These are phyloP conservation scores for Heliothis subflexa DNA, from an alignment of 1,140 invertebrate species.

Conservation along the genomic window DNA sequence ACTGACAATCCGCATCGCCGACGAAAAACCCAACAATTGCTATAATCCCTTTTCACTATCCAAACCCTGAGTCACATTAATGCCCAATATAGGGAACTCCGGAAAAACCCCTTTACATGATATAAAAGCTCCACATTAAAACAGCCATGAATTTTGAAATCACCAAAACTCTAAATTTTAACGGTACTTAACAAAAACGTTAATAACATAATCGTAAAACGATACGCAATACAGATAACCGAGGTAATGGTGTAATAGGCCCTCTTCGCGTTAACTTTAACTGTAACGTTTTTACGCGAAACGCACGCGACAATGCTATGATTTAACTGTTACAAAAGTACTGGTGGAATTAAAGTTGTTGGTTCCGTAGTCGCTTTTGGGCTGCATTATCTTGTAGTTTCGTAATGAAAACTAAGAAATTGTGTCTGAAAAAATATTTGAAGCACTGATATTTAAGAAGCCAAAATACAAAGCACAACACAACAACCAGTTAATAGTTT, in stretches of 20 bases:
- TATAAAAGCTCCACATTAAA: not conserved
- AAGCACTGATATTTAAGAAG: too few relatives aligned
- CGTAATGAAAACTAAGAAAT: not conserved
- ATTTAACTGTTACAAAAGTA: constrained; percentile 34
- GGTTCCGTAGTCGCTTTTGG: not conserved
- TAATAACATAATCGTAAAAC: constrained; percentile 32
- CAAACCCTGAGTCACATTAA: too few relatives aligned
- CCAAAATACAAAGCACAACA: too few relatives aligned
- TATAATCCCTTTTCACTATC: too few relatives aligned
- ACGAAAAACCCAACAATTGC: too few relatives aligned
- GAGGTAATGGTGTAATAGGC: constrained; percentile 20
- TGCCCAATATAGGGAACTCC: too few relatives aligned
- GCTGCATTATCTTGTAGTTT: not conserved
- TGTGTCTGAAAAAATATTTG: too few relatives aligned
- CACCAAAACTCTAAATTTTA: not conserved
- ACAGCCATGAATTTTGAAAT: not conserved
- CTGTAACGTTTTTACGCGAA: constrained; percentile 27
- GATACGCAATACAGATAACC: constrained; percentile 36
- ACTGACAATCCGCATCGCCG: too few relatives aligned
- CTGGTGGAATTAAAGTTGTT: not conserved
- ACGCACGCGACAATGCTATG: constrained; percentile 37
- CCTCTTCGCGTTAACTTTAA: constrained; percentile 20
- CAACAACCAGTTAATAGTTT: too few relatives aligned
- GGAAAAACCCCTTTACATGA: too few relatives aligned
- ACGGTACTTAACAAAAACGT: constrained; percentile 12